Base-by-base conservation (phyloP, 2,888 invertebrate species). In the Pandemis heparana region DNA sequence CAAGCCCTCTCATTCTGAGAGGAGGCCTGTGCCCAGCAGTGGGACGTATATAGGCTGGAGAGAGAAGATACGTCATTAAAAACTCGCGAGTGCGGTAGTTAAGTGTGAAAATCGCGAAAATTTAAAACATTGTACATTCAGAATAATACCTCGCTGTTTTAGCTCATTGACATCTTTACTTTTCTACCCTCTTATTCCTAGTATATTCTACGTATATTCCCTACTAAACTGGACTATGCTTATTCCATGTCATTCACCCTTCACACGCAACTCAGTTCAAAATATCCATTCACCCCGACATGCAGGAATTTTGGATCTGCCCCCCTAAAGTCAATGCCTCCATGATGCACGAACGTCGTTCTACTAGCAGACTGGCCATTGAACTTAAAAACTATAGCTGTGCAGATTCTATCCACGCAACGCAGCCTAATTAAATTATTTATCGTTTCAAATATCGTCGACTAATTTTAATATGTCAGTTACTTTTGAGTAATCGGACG, bases 291-390 rank as follows among this genome's bases (percentile, higher is more conserved):
- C 75, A 74, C 76, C 82, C 81, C 80, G 76, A 41, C 79, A 75
- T 81, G 81, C 80, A 83, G 82, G 81, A 85, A 84, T 85, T 87
- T 84, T 76, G 82, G 83, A 79, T 76, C 80, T 74, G 74, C 76
- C 79, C 81, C 82, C 84, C 81, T 80, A 79, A 79, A 82, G 87
- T 87, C 88, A 86, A 87, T 82, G 86, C 81, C 86, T 87, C 80
- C 81, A 79, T 79, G 79, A 83, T 80, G 81, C 79, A 79, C 82
- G 84, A 82, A 80, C 84, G 78, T 83, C 81, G 85, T 79, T 84
- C 87, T 77, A 87, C 76, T 86, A 83, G 81, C 79, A 81, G 77
- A 73, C 79, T 83, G 83, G 83, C 76, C 84, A 77, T 80, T 80
- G 84, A 86, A 85, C 87, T 80, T 74, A 63, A 69, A 77, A 76